A percentile compares a stretch with the other conserved stretches of the same genome.
phyloP scores from a whole-genome alignment of 2,888 invertebrate species.

The Amiota communis region DNA sequence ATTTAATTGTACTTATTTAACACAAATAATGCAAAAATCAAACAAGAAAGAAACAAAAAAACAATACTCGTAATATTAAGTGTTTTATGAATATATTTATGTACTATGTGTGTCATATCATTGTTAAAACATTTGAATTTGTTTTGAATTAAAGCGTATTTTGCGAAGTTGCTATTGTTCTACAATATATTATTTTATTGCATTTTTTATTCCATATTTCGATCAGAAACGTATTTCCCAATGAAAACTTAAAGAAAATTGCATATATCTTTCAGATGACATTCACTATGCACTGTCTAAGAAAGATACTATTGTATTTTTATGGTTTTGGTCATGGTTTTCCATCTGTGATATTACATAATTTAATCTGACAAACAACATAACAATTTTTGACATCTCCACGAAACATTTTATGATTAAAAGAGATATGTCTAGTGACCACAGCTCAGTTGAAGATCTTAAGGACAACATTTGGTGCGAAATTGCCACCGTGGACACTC shows the following conservation, averaged over 20 bases:
- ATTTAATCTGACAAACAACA: no score
- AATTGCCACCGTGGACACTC: no score
- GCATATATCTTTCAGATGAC: background rate
- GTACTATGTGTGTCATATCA: background rate
- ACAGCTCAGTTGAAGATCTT: no score
- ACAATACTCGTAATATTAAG: background rate
- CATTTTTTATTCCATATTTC: background rate
- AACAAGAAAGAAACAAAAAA: background rate
- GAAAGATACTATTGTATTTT: no score
- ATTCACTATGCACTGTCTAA: background rate
- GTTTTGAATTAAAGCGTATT: conserved; percentile 19
- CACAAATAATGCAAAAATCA: no score
- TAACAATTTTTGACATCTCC: no score
- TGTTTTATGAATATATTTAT: background rate
- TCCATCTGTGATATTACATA: no score
- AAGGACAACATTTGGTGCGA: no score
- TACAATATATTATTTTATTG: background rate
- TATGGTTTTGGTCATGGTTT: no score
- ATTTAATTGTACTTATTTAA: no score
- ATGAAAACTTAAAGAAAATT: background rate
- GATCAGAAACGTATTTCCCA: background rate
- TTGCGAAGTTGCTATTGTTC: background rate
- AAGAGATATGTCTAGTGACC: no score
- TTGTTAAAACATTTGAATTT: background rate
- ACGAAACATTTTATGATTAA: no score